These are phyloP conservation scores for Drosophila asahinai DNA, from an alignment of 1,140 invertebrate species.

Conservation along the genomic window DNA sequence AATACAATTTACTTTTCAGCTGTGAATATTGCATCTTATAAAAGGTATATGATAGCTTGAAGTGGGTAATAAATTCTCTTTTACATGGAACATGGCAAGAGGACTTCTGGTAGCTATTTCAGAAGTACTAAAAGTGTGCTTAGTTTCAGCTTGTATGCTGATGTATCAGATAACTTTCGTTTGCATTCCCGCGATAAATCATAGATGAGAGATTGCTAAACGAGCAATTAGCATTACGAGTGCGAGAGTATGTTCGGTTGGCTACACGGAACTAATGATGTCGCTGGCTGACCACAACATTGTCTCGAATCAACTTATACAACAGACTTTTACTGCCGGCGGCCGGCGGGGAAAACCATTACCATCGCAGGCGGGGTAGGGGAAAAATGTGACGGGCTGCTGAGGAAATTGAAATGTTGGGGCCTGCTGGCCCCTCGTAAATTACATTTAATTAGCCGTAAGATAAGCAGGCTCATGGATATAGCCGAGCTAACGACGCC, in stretches of 20 bases:
- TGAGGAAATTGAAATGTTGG: slow-evolving; percentile 61
- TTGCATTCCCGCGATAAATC: slow-evolving; percentile 51
- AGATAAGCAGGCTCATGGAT: slow-evolving; percentile 25
- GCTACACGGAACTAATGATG: slow-evolving; percentile 74
- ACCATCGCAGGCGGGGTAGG: not conserved
- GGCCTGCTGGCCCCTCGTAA: slow-evolving; percentile 49
- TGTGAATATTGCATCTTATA: no score
- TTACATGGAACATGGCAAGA: not conserved
- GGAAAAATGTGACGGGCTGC: not conserved
- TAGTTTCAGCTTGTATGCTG: not conserved
- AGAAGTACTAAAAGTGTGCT: not conserved
- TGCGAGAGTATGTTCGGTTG: slow-evolving; percentile 29
- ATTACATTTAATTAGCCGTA: slow-evolving; percentile 60
- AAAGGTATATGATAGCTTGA: not conserved
- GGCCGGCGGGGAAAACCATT: slow-evolving; percentile 57
- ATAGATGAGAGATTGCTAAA: slow-evolving; percentile 41
- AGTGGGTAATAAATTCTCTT: not conserved
- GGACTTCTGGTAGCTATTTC: not conserved
- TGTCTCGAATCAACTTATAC: slow-evolving; percentile 60
- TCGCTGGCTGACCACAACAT: slow-evolving; percentile 60
- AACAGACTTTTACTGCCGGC: slow-evolving; percentile 69
- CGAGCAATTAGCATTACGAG: slow-evolving; percentile 62
- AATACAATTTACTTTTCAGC: no score
- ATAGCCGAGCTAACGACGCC: slow-evolving; percentile 27
- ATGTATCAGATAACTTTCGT: slow-evolving; percentile 37